Evolutionary conservation across 2,888 invertebrate species (phyloP).

Genomic region (Eristalis pertinax): DNA sequence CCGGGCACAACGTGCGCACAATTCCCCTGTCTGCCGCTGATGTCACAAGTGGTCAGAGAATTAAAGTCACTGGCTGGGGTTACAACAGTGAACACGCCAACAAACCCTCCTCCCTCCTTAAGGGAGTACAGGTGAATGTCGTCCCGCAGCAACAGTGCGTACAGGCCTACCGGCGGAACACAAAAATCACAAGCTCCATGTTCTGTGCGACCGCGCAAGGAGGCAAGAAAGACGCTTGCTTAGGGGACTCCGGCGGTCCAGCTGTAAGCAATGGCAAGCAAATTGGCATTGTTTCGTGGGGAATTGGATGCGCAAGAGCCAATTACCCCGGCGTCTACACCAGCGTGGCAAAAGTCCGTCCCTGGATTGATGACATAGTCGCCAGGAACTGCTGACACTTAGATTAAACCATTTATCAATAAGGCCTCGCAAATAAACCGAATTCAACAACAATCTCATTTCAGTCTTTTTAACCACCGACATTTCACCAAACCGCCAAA

Average conservation of each 20-base stretch:
- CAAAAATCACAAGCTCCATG: constrained; percentile 75
- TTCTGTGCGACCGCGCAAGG: constrained; percentile 77
- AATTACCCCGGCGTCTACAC: constrained; percentile 90
- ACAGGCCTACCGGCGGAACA: constrained; percentile 70
- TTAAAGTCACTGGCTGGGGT: constrained; percentile 79
- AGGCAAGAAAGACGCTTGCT: constrained; percentile 76
- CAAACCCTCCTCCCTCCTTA: constrained; percentile 75
- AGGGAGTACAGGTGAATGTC: constrained; percentile 75
- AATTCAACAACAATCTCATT: constrained; percentile 15
- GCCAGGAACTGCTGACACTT: constrained; percentile 21
- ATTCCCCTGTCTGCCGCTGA: constrained; percentile 75
- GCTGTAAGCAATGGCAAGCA: constrained; percentile 75
- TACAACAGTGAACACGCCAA: constrained; percentile 72
- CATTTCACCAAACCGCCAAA: constrained; percentile 82
- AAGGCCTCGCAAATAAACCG: background rate
- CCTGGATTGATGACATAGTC: constrained; percentile 43
- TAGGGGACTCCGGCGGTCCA: constrained; percentile 80
- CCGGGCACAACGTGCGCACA: constrained; percentile 74
- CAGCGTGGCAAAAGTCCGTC: constrained; percentile 82
- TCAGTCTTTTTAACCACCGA: constrained; percentile 83
- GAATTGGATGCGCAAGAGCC: constrained; percentile 80
- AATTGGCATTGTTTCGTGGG: constrained; percentile 87
- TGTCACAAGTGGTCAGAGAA: constrained; percentile 73
- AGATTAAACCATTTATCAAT: background rate
- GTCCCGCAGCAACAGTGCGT: constrained; percentile 74